phyloP scores from a whole-genome alignment of 35 echinoderm and acorn worm species.

The Holothuria glaberrima region DNA sequence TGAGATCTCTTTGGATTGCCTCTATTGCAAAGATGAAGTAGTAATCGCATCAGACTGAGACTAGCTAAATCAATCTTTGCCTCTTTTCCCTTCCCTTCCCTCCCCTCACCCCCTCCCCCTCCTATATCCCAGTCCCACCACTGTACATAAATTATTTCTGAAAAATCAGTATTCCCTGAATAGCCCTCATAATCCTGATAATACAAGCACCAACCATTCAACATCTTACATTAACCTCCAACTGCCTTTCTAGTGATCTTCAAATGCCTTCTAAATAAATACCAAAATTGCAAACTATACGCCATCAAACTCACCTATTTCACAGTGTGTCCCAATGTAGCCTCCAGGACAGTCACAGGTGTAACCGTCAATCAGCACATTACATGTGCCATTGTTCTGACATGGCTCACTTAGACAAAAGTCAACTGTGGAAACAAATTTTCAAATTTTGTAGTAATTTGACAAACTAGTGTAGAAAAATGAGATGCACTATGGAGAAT shows the following conservation, averaged over 20 bases:
- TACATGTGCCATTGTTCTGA: slow-evolving; percentile 81
- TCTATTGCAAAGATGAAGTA: no score
- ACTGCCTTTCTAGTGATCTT: background rate
- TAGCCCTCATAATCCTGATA: background rate
- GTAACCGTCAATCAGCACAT: slow-evolving; percentile 53
- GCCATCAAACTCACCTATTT: slow-evolving; percentile 38
- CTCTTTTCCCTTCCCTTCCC: no score
- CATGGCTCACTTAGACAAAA: slow-evolving; percentile 81
- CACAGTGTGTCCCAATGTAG: slow-evolving; percentile 76
- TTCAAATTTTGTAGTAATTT: no score
- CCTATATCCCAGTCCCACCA: no score
- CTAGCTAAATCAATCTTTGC: no score
- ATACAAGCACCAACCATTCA: background rate
- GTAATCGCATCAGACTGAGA: no score
- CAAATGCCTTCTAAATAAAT: background rate
- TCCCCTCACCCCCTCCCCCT: no score
- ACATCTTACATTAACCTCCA: background rate
- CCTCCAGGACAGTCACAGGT: slow-evolving; percentile 47
- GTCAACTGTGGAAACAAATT: slow-evolving; percentile 64
- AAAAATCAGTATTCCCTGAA: no score
- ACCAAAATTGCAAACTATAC: background rate
- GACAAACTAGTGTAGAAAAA: no score
- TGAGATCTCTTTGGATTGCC: no score
- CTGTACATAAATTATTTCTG: no score
- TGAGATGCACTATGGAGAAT: no score